A percentile compares a stretch with the other conserved stretches of the same genome.
These are phyloP conservation scores for Argynnis bischoffii DNA, from an alignment of 2,888 invertebrate genomes.

Conservation along the genomic window DNA sequence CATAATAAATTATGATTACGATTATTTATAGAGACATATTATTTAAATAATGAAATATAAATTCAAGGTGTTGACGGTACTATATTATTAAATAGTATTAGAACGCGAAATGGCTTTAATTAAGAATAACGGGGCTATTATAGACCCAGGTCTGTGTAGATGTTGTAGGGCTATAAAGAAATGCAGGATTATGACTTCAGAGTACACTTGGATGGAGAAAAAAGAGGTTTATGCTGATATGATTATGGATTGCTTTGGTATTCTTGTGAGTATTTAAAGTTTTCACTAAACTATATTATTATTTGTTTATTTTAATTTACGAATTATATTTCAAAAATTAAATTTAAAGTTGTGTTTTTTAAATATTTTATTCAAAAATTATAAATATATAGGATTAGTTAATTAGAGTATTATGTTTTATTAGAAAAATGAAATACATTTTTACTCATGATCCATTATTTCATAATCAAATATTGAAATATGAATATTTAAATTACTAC, in stretches of 20 bases:
- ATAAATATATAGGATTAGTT: no score
- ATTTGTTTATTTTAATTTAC: no score
- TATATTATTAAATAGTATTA: conserved; percentile 12
- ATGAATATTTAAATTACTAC: no score
- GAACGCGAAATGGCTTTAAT: conserved; percentile 55
- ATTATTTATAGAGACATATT: conserved; percentile 5
- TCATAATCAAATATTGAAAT: no score
- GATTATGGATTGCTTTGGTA: conserved; percentile 77
- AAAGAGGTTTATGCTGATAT: conserved; percentile 74
- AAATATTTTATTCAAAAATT: no score
- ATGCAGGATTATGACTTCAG: conserved; percentile 70
- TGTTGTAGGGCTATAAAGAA: conserved; percentile 75
- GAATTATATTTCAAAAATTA: no score
- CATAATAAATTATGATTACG: conserved; percentile 20
- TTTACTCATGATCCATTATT: no score
- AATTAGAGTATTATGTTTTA: no score
- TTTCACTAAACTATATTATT: no score
- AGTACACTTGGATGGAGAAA: conserved; percentile 73
- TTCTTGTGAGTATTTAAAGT: conserved; percentile 58
- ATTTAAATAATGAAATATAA: conserved; percentile 21
- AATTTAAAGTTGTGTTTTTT: no score
- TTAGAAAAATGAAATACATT: no score
- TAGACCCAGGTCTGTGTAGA: conserved; percentile 74
- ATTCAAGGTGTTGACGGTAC: conserved; percentile 25
- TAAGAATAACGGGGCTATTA: conserved; percentile 68